Evolutionary conservation across 2,888 invertebrate species (phyloP), one percentile per base, ranked within the genome.

Genomic region (Amiota communis): DNA sequence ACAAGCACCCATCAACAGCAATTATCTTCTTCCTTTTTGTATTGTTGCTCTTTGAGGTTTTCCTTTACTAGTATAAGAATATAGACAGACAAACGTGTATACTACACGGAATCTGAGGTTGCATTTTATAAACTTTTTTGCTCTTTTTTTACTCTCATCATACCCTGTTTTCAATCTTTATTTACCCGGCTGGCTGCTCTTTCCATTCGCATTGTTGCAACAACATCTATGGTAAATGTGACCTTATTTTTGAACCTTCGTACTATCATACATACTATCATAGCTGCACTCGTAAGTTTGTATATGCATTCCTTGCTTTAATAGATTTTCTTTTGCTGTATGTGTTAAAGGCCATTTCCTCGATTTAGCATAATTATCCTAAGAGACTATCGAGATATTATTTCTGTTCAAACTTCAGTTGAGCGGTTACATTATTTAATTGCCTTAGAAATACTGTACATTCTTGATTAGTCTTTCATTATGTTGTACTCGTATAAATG

Each of bases 221-320:
- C 20, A 59, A 11, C 17, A 10, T 4, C 59, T 75, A n/a, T n/a
- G n/a, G n/a, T n/a, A 56, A 74, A 72, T 68, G 8, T 74, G 75
- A 74, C 75, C 75, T 74, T 72, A 73, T 76, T 76, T 72, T 74
- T 20, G 71, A 36, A 36, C 36, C 36, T 36, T 36, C 36, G 36
- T 36, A 36, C 36, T 6, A 36, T 6, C 59, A 49, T 15, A 59
- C 23, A 23, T 65, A 8, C 56, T 56, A 17, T 9, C 11, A 13
- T 57, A 6, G 8, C 10, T 49, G 51, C 2, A 15, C 47, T 15
- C 17, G 46, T 57, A 17, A n/a, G 17, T 46, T 13, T 23, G 15
- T 57, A 15, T 49, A 8, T 53, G 48, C 68, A 51, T 53, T 20
- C 13, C 53, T 20, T 48, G 20, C 17, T 20, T 48, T n/a, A 20